phyloP scores from a whole-genome alignment of 2,113 vertebrate species.

The Chaetorhynchus papuensis region DNA sequence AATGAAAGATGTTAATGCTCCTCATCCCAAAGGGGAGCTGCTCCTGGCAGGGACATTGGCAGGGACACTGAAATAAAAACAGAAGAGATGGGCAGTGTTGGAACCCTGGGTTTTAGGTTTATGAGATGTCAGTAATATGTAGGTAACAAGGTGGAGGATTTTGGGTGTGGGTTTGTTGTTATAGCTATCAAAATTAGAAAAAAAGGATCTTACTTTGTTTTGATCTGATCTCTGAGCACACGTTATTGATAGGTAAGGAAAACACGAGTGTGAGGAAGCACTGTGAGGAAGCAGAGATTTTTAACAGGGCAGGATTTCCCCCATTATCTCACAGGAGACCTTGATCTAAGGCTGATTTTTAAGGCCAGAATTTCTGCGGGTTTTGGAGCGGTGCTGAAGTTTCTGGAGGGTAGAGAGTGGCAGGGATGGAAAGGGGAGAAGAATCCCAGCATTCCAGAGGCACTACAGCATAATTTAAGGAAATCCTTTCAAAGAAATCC shows the following conservation, averaged over 20 bases:
- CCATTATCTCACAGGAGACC: neutral
- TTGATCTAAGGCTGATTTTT: neutral
- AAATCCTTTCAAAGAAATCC: neutral
- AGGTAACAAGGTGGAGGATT: too few species aligned
- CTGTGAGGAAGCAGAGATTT: too few species aligned
- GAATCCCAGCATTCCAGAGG: neutral
- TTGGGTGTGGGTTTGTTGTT: too few species aligned
- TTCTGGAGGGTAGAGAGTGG: neutral
- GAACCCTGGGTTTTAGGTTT: too few species aligned
- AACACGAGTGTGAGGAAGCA: too few species aligned
- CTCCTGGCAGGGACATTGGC: neutral
- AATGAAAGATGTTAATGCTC: conserved; percentile 29
- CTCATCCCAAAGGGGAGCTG: neutral
- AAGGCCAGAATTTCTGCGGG: neutral
- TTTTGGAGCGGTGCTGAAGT: neutral
- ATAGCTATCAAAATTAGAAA: too few species aligned
- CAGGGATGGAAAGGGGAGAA: neutral
- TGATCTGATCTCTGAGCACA: too few species aligned
- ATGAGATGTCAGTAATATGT: too few species aligned
- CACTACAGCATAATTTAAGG: neutral
- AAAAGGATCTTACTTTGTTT: too few species aligned
- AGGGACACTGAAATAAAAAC: neutral
- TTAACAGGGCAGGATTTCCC: neutral
- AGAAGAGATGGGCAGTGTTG: neutral
- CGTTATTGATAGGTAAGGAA: too few species aligned